These are phyloP conservation scores for Drosophila ercepeae DNA, from an alignment of 1,140 invertebrate genomes.

Conservation along the genomic window DNA sequence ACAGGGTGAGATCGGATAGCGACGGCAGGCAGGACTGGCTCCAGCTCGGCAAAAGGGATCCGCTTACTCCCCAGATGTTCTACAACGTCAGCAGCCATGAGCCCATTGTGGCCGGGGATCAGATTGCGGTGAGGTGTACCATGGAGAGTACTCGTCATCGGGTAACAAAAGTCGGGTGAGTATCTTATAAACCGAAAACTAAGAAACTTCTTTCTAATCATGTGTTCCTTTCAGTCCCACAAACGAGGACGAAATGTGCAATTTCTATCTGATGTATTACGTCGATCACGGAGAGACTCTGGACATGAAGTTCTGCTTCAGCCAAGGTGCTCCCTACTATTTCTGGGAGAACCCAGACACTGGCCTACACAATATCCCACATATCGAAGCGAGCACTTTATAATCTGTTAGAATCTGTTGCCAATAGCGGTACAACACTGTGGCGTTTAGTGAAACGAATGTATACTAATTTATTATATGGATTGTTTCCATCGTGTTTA, in stretches of 20 bases:
- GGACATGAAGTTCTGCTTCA: slow-evolving; percentile 94
- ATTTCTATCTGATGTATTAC: slow-evolving; percentile 99
- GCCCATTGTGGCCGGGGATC: slow-evolving; percentile 88
- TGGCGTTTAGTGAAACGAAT: slow-evolving; percentile 47
- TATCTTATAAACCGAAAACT: neutral
- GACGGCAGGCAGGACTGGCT: slow-evolving; percentile 89
- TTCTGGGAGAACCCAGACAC: slow-evolving; percentile 88
- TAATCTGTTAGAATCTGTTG: slow-evolving; percentile 78
- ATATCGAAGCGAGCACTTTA: slow-evolving; percentile 87
- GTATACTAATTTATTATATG: slow-evolving; percentile 70
- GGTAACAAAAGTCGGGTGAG: slow-evolving; percentile 91
- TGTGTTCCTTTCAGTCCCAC: slow-evolving; percentile 87
- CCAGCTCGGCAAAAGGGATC: slow-evolving; percentile 95
- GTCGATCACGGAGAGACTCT: slow-evolving; percentile 92
- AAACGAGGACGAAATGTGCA: slow-evolving; percentile 99
- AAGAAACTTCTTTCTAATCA: neutral
- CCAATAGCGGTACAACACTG: slow-evolving; percentile 2
- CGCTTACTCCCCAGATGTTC: slow-evolving; percentile 97
- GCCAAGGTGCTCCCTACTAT: slow-evolving; percentile 91
- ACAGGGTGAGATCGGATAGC: slow-evolving; percentile 87
- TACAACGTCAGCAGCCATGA: slow-evolving; percentile 91
- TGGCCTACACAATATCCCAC: slow-evolving; percentile 91
- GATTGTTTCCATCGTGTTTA: slow-evolving; percentile 49
- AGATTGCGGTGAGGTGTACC: slow-evolving; percentile 94
- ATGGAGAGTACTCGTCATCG: slow-evolving; percentile 90